A percentile compares a stretch with the other conserved stretches of the same genome.
Conservation (phyloP, 2,888 invertebrate genomes). For the Drosophila austrosaltans region DNA sequence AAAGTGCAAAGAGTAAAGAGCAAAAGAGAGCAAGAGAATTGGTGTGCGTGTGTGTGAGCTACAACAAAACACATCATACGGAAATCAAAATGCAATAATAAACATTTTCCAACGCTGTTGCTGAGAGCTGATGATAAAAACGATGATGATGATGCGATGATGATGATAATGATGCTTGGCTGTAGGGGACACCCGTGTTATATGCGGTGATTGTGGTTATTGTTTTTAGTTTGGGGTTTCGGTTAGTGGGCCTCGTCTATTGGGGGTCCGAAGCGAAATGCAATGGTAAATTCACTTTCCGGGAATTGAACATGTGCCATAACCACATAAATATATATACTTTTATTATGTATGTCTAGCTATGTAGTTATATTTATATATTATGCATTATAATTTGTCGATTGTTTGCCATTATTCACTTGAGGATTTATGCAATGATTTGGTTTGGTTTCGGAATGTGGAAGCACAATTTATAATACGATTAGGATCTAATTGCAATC, state of each 20-base stretch:
- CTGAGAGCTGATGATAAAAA: conserved; percentile 28
- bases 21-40: conserved; percentile 32
- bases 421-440: conserved; percentile 64
- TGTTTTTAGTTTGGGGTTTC: conserved; percentile 64
- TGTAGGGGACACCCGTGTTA: conserved; percentile 34
- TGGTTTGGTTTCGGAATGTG: conserved; percentile 8
- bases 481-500: conserved; percentile 7
- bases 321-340: conserved; percentile 21
- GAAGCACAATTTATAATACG: background rate
- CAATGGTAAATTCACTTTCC: conserved; percentile 64
- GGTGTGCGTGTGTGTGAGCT: too few relatives aligned
- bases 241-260: conserved; percentile 67
- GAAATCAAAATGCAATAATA: conserved; percentile 75
- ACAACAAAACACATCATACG: conserved; percentile 55
- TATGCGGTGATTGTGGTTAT: conserved; percentile 54
- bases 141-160: conserved; percentile 36
- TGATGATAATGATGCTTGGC: conserved; percentile 47
- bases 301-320: conserved; percentile 62
- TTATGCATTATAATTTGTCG: conserved; percentile 62
- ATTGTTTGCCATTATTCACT: conserved; percentile 35
- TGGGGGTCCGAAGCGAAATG: conserved; percentile 9
- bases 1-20: conserved; percentile 25
- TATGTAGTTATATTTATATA: conserved; percentile 12
- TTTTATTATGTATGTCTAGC: background rate
- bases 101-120: conserved; percentile 48